Base-by-base conservation (phyloP, 2,888 invertebrate species). In the Drosophila demipolita region DNA sequence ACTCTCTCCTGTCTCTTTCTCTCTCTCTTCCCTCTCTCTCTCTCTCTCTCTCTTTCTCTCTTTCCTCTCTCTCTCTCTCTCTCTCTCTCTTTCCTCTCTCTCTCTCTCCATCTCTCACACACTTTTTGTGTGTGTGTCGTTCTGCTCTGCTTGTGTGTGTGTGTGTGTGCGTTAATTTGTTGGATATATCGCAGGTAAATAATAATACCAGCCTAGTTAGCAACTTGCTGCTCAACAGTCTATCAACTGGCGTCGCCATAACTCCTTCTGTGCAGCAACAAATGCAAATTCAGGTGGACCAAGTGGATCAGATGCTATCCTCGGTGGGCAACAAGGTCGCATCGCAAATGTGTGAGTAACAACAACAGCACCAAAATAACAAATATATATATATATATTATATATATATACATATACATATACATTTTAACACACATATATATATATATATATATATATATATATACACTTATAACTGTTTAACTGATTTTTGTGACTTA, bases 331-430 rank as follows among this genome's bases (percentile, higher is more conserved):
- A 78, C 33, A 63, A 78, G 42, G 54, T 78, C 32, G 62, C 80
- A 66, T 65, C 84, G 55, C 87, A 87, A 82, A 80, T 90, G 78
- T 61, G 86, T 91, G 78, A 89, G 88, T 90, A 75, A 45, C 20
- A 15, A 20, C 9, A 40, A 15, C 7, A 45, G 12, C 4, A 26
- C 4, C 26, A 26, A 20, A 32, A n/a, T 6, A 36, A 1, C 53
- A 45, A 7, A 45, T 45, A 26, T 32, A 4, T 12, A 32, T 2
- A n/a, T n/a, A 15, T 32, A 20, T 20, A 40, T n/a, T n/a, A 40
- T 33, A 11, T 33, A 11, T n/a, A 6, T 35, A 12, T 11, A 17
- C 2, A 32, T 26, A 11, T 11, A 50, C n/a, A 45, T 20, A 45
- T 42, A 23, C n/a, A n/a, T n/a, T n/a, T n/a, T n/a, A n/a, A n/a